These are phyloP conservation scores for Pomacea maculata DNA, from an alignment of 1,140 invertebrate species.

Conservation along the genomic window DNA sequence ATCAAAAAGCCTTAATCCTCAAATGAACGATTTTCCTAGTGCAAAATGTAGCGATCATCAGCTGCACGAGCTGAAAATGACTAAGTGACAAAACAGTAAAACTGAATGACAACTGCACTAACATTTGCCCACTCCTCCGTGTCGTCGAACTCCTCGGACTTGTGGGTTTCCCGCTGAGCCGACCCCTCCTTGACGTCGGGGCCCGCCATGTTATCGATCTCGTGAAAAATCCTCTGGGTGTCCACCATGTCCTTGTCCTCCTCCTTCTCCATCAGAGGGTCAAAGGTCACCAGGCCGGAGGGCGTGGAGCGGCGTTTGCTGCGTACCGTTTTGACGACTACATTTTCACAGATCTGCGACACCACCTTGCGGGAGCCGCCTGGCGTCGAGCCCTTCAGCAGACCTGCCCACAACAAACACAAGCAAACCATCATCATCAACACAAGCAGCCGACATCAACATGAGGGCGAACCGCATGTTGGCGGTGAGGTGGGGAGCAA, in stretches of 20 bases:
- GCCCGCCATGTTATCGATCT: conserved; percentile 29
- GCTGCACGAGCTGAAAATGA: no score
- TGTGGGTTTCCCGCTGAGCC: not conserved
- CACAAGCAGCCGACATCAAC: not conserved
- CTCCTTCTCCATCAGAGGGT: conserved; percentile 48
- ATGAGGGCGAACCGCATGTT: not conserved
- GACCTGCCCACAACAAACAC: conserved; percentile 36
- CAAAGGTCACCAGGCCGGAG: conserved; percentile 36
- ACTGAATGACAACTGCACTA: not conserved
- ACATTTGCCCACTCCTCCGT: conserved; percentile 91
- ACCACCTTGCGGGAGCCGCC: conserved; percentile 44
- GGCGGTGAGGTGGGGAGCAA: not conserved
- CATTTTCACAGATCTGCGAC: conserved; percentile 55
- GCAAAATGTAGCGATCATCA: not conserved
- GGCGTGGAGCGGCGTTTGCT: conserved; percentile 38
- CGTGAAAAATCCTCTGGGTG: conserved; percentile 37
- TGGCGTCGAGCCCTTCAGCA: conserved; percentile 51
- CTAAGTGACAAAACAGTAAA: no score
- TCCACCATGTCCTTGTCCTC: conserved; percentile 42
- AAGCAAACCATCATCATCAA: conserved; percentile 10
- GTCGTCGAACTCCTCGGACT: conserved; percentile 74
- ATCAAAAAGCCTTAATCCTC: not conserved
- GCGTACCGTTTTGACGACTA: conserved; percentile 30
- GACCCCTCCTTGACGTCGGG: conserved; percentile 6
- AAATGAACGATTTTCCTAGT: not conserved